phyloP scores from a whole-genome alignment of 2,888 invertebrate genomes.

The Caenorhabditis wallacei region DNA sequence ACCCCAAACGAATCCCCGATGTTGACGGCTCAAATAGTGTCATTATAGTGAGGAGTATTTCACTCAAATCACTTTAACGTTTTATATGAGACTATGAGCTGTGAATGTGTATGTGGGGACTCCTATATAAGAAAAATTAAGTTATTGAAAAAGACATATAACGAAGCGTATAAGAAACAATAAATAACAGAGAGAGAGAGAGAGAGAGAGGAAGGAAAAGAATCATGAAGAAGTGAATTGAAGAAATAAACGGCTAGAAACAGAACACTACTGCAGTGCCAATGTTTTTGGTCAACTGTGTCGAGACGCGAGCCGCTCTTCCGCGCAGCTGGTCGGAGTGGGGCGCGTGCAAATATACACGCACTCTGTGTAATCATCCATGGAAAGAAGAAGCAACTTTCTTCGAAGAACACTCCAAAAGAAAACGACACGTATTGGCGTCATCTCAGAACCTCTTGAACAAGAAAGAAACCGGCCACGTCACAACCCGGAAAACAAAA shows the following conservation, averaged over 20 bases:
- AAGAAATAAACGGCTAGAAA: constrained; percentile 20
- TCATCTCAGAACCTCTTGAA: constrained; percentile 57
- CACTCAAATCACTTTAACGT: constrained; percentile 26
- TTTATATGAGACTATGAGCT: constrained; percentile 5
- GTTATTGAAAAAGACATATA: constrained; percentile 9
- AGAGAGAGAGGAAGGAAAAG: neutral
- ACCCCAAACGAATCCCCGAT: constrained; percentile 55
- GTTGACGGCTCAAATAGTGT: constrained; percentile 69
- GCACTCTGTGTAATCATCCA: constrained; percentile 58
- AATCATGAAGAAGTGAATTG: constrained; percentile 20
- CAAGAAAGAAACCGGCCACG: constrained; percentile 31
- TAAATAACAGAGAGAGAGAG: neutral
- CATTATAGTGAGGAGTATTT: constrained; percentile 48
- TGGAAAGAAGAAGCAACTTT: constrained; percentile 45
- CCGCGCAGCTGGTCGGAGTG: constrained; percentile 48
- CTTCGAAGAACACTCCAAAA: constrained; percentile 18
- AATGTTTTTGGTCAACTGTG: constrained; percentile 51
- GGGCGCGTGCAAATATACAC: constrained; percentile 59
- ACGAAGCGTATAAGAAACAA: neutral
- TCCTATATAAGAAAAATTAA: constrained; percentile 30
- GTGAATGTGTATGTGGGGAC: constrained; percentile 7
- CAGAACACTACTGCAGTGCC: constrained; percentile 41
- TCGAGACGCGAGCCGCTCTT: constrained; percentile 39
- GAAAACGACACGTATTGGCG: constrained; percentile 47
- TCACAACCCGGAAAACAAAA: constrained; percentile 58